Conservation (phyloP, 1,140 invertebrate genomes). For the Grapholita molesta region DNA sequence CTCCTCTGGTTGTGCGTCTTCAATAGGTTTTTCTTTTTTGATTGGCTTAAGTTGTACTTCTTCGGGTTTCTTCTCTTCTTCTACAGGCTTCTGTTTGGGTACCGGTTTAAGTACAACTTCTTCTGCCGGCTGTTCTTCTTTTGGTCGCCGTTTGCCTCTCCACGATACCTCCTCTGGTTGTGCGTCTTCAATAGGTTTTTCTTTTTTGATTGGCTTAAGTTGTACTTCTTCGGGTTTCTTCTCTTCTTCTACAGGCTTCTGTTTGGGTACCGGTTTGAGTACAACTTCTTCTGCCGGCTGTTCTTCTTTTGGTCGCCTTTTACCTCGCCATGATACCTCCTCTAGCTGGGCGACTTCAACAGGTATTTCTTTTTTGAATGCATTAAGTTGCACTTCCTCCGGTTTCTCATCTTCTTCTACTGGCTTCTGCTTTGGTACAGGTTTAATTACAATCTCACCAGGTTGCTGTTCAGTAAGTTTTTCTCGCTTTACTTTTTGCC, state of each 20-base stretch:
- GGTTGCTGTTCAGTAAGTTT: too few relatives aligned
- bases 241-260: slow-evolving; percentile 19
- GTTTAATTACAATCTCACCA: slow-evolving; percentile 40
- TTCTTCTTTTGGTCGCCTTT: slow-evolving; percentile 22
- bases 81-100: slow-evolving; percentile 16
- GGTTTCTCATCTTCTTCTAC: slow-evolving; percentile 25
- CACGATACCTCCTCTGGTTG: background rate
- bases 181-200: background rate
- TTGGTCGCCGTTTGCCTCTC: background rate
- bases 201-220: slow-evolving; percentile 16
- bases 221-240: slow-evolving; percentile 18
- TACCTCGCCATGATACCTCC: slow-evolving; percentile 23
- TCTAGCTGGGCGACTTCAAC: slow-evolving; percentile 19
- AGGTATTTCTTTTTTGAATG: slow-evolving; percentile 23
- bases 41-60: slow-evolving; percentile 6
- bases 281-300: slow-evolving; percentile 23
- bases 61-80: slow-evolving; percentile 3
- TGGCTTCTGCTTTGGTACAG: slow-evolving; percentile 20
- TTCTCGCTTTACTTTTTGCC: slow-evolving; percentile 53
- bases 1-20: background rate
- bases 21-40: slow-evolving; percentile 7
- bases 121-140: slow-evolving; percentile 5
- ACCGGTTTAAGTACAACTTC: slow-evolving; percentile 15
- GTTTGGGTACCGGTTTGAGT: slow-evolving; percentile 19
- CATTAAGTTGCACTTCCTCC: slow-evolving; percentile 27